Evolutionary conservation across 2,797 vertebrate species (phyloP), one percentile per base, ranked within the genome.

Genomic region (Leptoclinus maculatus): DNA sequence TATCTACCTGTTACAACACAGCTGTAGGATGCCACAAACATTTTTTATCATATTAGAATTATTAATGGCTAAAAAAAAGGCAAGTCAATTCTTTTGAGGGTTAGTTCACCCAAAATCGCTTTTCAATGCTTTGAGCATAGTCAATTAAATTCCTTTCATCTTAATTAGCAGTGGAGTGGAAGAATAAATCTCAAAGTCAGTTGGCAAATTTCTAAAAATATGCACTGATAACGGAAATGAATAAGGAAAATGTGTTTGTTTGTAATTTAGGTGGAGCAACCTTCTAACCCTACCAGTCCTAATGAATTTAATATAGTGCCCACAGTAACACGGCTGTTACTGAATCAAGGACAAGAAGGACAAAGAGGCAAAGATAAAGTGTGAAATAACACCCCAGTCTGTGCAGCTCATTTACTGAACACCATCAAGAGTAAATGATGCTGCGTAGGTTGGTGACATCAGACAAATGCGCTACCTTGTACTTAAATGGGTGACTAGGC

Each of bases 401-500:
- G 51, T 49, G 69, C 49, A 56, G 72, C 27, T 79, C 56, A 62
- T 72, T 79, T 63, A 71, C n/a, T 27, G 38, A 69, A 19, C 14
- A 73, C 11, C 36, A 43, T 56, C 4, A 32, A 6, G 25, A 38
- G 59, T 51, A 29, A 60, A 66, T 51, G 8, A 67, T 21, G 54
- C 76, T 66, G 43, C 17, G 4, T 54, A 14, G 71, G 45, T 63
- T 2, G 16, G 70, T 70, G 32, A 74, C 57, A 64, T 73, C 57
- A 74, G 25, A 79, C 36, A 29, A 36, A 49, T 51, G 43, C 47
- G 73, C 41, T 32, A 64, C 36, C 32, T 53, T 78, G 49, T 38
- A 65, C 29, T 68, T 43, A 19, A 73, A 62, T 54, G 51, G 34
- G n/a, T 78, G 83, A 71, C 66, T 25, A 23, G 10, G 19, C 58